phyloP scores from a whole-genome alignment of 2,113 vertebrate genomes.

The Hipposideros armiger region DNA sequence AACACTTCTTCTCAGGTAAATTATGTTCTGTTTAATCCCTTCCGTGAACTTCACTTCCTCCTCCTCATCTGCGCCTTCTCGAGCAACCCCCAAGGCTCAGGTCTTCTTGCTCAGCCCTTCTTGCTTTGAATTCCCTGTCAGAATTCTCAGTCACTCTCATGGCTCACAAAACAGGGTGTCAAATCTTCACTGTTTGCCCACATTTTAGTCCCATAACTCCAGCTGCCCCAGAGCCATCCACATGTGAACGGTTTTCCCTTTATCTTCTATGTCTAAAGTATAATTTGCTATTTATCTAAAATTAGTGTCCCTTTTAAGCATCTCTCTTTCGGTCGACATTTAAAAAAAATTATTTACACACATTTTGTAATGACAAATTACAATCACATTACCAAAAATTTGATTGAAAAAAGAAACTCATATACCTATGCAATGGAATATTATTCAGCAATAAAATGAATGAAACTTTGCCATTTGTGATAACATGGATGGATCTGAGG shows the following conservation, averaged over 20 bases:
- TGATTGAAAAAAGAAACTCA: not conserved
- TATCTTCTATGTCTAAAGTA: not conserved
- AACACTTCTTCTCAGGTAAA: not conserved
- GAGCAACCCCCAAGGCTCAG: not conserved
- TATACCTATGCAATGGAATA: not conserved
- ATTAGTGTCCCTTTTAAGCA: not conserved
- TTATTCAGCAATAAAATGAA: not conserved
- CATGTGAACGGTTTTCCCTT: not conserved
- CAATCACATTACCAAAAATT: not conserved
- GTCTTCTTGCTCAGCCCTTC: not conserved
- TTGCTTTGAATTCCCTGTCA: not conserved
- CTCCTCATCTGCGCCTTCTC: not conserved
- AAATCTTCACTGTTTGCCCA: not conserved
- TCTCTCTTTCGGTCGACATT: not conserved
- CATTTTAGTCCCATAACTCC: not conserved
- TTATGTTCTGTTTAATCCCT: not conserved
- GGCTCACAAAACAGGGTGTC: not conserved
- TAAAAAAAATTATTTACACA: not conserved
- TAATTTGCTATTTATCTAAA: slow-evolving; percentile 45
- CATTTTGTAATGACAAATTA: not conserved
- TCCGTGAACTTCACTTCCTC: not conserved
- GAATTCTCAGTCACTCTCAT: not conserved
- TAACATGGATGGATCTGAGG: not conserved
- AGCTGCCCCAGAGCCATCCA: not conserved
- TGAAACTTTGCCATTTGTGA: not conserved